phyloP scores from a whole-genome alignment of 2,888 invertebrate genomes.

The Amphipoea oculea region DNA sequence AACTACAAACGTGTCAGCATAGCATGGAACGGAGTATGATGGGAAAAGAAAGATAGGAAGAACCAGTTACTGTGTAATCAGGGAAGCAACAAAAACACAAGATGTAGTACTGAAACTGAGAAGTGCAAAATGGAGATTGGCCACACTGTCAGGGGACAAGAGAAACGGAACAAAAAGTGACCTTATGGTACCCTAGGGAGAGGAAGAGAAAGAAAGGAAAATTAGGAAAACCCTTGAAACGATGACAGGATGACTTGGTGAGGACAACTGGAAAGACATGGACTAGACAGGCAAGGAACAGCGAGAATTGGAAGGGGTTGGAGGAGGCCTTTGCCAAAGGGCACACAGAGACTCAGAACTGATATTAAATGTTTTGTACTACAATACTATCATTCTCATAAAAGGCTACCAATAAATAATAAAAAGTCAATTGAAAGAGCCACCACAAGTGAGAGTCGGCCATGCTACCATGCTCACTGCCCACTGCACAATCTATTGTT shows the following conservation, averaged over 20 bases:
- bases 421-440: too few relatives aligned
- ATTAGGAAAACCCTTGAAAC: too few relatives aligned
- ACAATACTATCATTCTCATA: too few relatives aligned
- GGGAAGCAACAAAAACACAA: too few relatives aligned
- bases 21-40: not conserved
- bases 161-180: not conserved
- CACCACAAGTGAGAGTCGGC: too few relatives aligned
- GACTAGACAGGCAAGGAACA: not conserved
- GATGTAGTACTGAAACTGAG: too few relatives aligned
- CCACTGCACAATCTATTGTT: not conserved
- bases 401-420: too few relatives aligned
- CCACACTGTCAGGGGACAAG: too few relatives aligned
- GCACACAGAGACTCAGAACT: not conserved
- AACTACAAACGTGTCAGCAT: not conserved
- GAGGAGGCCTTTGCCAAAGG: not conserved
- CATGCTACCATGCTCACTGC: too few relatives aligned
- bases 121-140: too few relatives aligned
- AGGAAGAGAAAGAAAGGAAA: not conserved
- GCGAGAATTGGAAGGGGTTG: not conserved
- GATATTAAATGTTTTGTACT: not conserved
- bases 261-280: not conserved
- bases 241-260: too few relatives aligned
- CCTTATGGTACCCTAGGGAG: not conserved
- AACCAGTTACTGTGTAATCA: not conserved
- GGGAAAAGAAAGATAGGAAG: not conserved